Percentiles rank a stretch among this genome's conserved stretches.
These are phyloP conservation scores for Synergus itoensis DNA, from an alignment of 2,888 invertebrate species.

Conservation along the genomic window DNA sequence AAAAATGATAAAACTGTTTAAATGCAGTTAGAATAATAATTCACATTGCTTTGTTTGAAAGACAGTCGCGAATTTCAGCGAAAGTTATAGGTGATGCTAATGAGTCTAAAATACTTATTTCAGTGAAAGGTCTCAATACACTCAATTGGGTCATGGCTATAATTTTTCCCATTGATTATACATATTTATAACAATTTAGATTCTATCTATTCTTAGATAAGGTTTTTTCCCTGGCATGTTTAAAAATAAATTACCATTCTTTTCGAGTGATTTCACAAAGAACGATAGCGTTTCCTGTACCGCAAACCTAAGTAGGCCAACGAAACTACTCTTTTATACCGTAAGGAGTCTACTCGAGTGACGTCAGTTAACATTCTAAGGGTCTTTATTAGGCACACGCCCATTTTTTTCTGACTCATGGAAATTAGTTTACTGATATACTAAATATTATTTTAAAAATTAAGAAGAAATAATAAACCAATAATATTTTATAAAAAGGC, in stretches of 20 bases:
- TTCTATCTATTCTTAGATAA: background rate
- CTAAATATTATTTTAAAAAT: background rate
- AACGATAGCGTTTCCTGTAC: background rate
- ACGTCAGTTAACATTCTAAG: slow-evolving; percentile 1
- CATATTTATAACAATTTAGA: background rate
- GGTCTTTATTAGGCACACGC: background rate
- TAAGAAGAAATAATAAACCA: background rate
- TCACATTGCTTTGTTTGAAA: background rate
- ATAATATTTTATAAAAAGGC: no score
- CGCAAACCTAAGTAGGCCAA: slow-evolving; percentile 33
- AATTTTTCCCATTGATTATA: background rate
- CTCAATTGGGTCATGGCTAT: background rate
- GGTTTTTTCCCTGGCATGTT: background rate
- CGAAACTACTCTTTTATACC: slow-evolving; percentile 26
- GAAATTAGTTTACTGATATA: background rate
- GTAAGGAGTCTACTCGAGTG: slow-evolving; percentile 4
- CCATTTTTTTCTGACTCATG: background rate
- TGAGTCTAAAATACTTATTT: background rate
- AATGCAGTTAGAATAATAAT: background rate
- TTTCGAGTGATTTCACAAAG: background rate
- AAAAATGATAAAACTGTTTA: background rate
- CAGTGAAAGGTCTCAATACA: background rate
- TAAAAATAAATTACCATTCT: slow-evolving; percentile 2
- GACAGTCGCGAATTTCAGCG: background rate
- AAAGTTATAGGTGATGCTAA: background rate